Conservation (phyloP, 2,113 vertebrate species). For the Macquaria ambigua region DNA sequence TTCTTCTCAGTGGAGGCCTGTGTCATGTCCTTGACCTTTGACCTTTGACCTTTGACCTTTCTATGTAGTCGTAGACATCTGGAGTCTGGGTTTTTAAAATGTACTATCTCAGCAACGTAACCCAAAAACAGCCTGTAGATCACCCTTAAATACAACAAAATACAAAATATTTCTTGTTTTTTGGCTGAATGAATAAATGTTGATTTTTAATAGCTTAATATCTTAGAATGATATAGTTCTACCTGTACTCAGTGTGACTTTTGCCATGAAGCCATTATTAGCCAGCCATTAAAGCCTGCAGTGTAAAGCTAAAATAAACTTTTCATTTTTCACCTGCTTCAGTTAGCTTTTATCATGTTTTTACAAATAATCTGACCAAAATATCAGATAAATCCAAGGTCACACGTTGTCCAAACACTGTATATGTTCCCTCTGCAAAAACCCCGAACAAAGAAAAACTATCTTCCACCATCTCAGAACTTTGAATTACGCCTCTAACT, state of each 20-base stretch:
- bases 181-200: not conserved
- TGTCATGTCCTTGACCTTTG: conserved; percentile 41
- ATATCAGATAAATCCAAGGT: conserved; percentile 19
- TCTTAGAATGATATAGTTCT: not conserved
- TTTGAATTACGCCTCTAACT: conserved; percentile 70
- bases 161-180: not conserved
- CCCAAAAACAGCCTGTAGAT: not conserved
- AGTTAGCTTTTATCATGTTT: not conserved
- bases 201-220: not conserved
- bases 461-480: conserved; percentile 53
- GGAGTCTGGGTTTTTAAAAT: not conserved
- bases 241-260: not conserved
- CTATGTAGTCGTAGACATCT: conserved; percentile 5
- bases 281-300: not conserved
- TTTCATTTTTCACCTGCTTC: not conserved
- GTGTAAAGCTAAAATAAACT: not conserved
- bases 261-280: not conserved
- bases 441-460: not conserved
- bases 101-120: not conserved
- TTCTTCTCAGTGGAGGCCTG: not conserved
- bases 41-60: conserved; percentile 56
- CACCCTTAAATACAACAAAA: not conserved
- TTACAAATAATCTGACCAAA: not conserved
- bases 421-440: not conserved
- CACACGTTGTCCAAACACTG: not conserved